Conservation (phyloP, 1,140 invertebrate species). For the Pantala flavescens region DNA sequence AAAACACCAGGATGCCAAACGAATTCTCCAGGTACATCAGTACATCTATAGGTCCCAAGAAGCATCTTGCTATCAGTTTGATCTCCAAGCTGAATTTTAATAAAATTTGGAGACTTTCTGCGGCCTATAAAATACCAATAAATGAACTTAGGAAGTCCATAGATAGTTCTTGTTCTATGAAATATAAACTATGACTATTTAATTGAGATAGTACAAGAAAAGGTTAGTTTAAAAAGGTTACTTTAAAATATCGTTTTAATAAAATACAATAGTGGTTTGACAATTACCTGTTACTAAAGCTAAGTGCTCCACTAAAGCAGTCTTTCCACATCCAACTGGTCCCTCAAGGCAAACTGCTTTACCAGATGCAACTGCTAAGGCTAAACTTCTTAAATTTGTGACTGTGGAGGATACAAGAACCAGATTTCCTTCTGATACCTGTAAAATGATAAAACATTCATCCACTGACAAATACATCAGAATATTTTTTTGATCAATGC, state of each 20-base stretch:
- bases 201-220: no score
- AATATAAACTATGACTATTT: no score
- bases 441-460: neutral
- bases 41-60: constrained; percentile 89
- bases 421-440: constrained; percentile 27
- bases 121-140: constrained; percentile 22
- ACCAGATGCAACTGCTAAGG: constrained; percentile 57
- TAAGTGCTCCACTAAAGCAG: constrained; percentile 77
- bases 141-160: neutral
- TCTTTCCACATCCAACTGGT: constrained; percentile 91
- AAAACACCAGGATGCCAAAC: constrained; percentile 88
- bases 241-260: no score
- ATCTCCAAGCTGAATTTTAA: constrained; percentile 90
- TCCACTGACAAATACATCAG: no score
- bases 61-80: constrained; percentile 96
- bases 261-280: neutral
- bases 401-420: constrained; percentile 53
- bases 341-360: constrained; percentile 79
- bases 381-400: constrained; percentile 60
- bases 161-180: no score
- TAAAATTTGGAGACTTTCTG: constrained; percentile 33
- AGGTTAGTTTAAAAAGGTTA: no score
- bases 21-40: constrained; percentile 94
- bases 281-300: constrained; percentile 59
- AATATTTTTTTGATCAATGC: no score